phyloP scores from a whole-genome alignment of 1,140 invertebrate species.

The Procambarus clarkii region DNA sequence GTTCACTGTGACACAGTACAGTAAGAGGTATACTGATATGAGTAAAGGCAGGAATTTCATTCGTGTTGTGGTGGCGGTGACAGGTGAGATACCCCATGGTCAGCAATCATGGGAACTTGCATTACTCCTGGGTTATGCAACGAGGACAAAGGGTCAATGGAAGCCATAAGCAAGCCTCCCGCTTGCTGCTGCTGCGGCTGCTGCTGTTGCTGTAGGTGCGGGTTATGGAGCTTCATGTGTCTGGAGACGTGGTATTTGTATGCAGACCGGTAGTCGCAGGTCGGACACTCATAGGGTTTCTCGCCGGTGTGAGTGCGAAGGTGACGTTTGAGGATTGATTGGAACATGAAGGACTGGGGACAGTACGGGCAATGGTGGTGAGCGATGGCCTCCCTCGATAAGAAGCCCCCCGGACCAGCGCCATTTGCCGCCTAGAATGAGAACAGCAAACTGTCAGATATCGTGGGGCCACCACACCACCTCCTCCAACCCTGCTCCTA shows the following conservation, averaged over 20 bases:
- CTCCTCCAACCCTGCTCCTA: not conserved
- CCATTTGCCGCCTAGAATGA: constrained; percentile 49
- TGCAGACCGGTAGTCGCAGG: constrained; percentile 45
- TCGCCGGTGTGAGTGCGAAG: constrained; percentile 50
- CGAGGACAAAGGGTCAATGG: not conserved
- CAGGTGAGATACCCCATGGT: not conserved
- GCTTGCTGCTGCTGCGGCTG: too few relatives aligned
- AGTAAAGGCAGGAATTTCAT: not conserved
- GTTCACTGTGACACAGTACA: too few relatives aligned
- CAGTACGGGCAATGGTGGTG: constrained; percentile 50
- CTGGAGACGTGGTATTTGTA: constrained; percentile 57
- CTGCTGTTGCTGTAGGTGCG: not conserved
- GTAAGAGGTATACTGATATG: too few relatives aligned
- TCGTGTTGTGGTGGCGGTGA: not conserved
- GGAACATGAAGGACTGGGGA: constrained; percentile 52
- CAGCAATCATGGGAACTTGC: not conserved
- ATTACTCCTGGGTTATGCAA: not conserved
- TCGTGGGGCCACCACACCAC: not conserved
- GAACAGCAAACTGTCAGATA: constrained; percentile 35
- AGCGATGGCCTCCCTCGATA: constrained; percentile 6
- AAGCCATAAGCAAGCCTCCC: too few relatives aligned
- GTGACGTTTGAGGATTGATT: constrained; percentile 56
- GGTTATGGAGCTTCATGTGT: constrained; percentile 43
- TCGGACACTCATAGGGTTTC: constrained; percentile 49
- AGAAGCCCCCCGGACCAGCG: constrained; percentile 19